Evolutionary conservation across 2,797 vertebrate genomes (phyloP).

Genomic region (Eutrigla gurnardus): DNA sequence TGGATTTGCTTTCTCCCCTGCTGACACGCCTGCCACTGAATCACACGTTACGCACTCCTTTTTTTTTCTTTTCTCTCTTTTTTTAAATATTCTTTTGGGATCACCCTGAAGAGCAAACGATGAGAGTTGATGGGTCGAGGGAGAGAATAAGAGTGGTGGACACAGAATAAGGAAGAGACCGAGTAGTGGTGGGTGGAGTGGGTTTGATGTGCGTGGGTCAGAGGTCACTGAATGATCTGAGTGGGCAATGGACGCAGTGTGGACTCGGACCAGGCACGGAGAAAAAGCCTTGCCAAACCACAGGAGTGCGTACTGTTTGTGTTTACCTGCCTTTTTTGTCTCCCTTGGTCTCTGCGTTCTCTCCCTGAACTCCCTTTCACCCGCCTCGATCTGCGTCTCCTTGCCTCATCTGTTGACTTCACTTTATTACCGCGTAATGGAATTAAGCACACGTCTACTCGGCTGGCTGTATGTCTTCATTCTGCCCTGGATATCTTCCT

Average conservation of each 20-base stretch:
- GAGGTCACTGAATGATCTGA: conserved; percentile 29
- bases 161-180: conserved; percentile 2
- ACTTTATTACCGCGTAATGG: conserved; percentile 66
- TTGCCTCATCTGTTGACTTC: conserved; percentile 57
- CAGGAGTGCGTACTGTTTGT: conserved; percentile 7
- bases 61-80: neutral
- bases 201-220: conserved; percentile 18
- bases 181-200: conserved; percentile 22
- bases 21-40: conserved; percentile 45
- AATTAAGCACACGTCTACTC: conserved; percentile 60
- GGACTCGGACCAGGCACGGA: conserved; percentile 7
- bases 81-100: conserved; percentile 27
- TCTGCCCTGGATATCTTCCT: conserved; percentile 24
- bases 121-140: conserved; percentile 36
- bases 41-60: conserved; percentile 8
- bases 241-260: conserved; percentile 25
- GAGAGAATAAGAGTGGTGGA: conserved; percentile 34
- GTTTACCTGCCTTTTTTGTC: conserved; percentile 4
- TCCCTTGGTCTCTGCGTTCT: conserved; percentile 14
- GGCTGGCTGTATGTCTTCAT: conserved; percentile 49
- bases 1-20: conserved; percentile 33
- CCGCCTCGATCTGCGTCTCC: conserved; percentile 11
- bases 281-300: neutral
- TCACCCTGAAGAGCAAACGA: conserved; percentile 44
- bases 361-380: conserved; percentile 62